Conservation (phyloP, 2,888 invertebrate genomes). For the Prionchulus punctatus region DNA sequence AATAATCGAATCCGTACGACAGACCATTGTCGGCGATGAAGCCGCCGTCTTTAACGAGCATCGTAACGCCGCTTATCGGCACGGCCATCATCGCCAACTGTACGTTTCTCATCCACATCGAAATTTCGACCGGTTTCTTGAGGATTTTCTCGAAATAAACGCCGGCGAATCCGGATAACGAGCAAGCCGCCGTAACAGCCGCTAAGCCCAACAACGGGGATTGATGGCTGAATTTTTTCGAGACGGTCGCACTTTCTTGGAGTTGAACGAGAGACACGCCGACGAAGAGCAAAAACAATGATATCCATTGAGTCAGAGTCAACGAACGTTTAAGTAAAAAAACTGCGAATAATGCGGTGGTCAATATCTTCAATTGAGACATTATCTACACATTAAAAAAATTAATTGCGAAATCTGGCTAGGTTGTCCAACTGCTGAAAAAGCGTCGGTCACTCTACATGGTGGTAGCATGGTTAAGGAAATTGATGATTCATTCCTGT, state of each 20-base stretch:
- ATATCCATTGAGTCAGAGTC: conserved; percentile 30
- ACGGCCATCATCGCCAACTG: conserved; percentile 79
- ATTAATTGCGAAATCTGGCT: background rate
- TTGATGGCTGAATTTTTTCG: conserved; percentile 6
- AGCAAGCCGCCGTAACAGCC: conserved; percentile 66
- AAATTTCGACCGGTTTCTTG: conserved; percentile 58
- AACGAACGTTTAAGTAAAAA: conserved; percentile 30
- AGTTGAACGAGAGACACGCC: conserved; percentile 33
- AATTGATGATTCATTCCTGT: too few species aligned
- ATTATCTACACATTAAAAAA: background rate
- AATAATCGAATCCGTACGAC: conserved; percentile 41
- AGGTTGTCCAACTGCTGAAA: background rate
- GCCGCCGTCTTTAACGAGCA: conserved; percentile 40
- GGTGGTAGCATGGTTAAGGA: too few species aligned
- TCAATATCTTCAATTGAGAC: conserved; percentile 34
- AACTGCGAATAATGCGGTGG: conserved; percentile 35
- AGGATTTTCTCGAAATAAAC: conserved; percentile 92
- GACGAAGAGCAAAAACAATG: conserved; percentile 31
- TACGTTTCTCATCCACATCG: conserved; percentile 87
- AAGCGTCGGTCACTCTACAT: too few species aligned
- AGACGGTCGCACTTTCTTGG: background rate
- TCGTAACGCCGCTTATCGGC: conserved; percentile 56
- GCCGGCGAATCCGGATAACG: conserved; percentile 83
- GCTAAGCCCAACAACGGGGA: conserved; percentile 50
- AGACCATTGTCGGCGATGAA: conserved; percentile 54